Evolutionary conservation across 2,888 invertebrate species (phyloP), one percentile per base, ranked within the genome.

Genomic region (Aphodius sticticus): DNA sequence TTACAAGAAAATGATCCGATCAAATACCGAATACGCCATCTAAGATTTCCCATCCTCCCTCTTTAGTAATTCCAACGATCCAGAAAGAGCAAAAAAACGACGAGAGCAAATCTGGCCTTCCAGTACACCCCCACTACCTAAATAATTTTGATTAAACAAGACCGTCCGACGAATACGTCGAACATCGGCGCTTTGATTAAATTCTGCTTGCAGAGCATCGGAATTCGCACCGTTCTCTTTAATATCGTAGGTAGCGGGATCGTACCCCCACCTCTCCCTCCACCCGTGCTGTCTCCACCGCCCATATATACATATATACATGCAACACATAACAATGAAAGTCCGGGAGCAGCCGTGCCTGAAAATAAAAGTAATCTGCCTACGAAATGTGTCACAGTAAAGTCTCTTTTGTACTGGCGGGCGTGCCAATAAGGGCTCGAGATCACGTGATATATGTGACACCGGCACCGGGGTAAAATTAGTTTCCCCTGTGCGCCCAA

Each of bases 361-460:
- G 87, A 87, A 88, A 89, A 89, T 89, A 89, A 89, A 89, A 89
- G 89, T 89, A 89, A 89, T 89, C 89, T 87, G 87, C 87, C 87
- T 88, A 74, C 87, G 88, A 89, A 89, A 89, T 89, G 89, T 89
- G 89, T 89, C 89, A 89, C 86, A 86, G 88, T 89, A 89, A 89
- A 89, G 88, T 89, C 89, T 89, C 88, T 89, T 89, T 89, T 89
- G 89, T 88, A 87, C 35, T 26, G 36, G 74, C 74, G 74, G 37
- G n/a, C 36, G 71, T 71, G 36, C 74, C 74, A 74, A 74, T 74
- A 74, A 74, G 74, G 74, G 74, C 35, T 74, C 74, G 74, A 74
- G 74, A 74, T 74, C 74, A 74, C 74, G 74, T 74, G 74, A 74
- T 74, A 74, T 74, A 74, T 74, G 74, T 74, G 74, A 74, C 74